Evolutionary conservation across 2,113 vertebrate species (phyloP), one percentile per base, ranked within the genome.

Genomic region (Neolamprologus hecqui): DNA sequence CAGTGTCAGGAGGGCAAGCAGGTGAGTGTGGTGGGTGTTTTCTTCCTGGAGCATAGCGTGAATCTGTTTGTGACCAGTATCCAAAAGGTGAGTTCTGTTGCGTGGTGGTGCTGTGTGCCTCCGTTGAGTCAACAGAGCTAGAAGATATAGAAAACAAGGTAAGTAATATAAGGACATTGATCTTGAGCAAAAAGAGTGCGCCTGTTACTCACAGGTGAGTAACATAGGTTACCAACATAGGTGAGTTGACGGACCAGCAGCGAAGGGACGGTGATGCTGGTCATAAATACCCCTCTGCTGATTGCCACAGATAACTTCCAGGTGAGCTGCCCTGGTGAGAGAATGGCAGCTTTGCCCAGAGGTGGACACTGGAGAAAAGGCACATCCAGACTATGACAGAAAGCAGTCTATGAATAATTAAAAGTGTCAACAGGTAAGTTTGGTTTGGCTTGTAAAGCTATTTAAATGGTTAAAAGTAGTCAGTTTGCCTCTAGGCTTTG

Each of bases 21-120:
- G 58, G 58, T 63, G 31, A 63, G 58, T 63, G 31, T 35, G 58
- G 31, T 63, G 58, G 58, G 31, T 63, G 4, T 35, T 63, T 63
- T 35, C 9, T 63, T 63, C 9, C 6, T 63, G 58, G 31, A 63
- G 31, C 31, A 35, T 7, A n/a, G 58, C 17, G 0, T 35, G 31
- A 63, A 12, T 63, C 58, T n/a, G 58, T 63, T 63, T 63, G 31
- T 63, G 58, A 35, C 31, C 2, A 35, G 58, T 63, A 63, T 35
- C 58, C 31, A 63, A 63, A 63, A 63, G 58, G 58, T 63, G 58
- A 63, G 58, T 63, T 35, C 17, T 63, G 31, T 63, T 63, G 58
- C 1, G 58, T 19, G 6, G 58, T 0, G 2, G 31, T 63, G 58
- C 31, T 63, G 58, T 63, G 58, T 3, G 3, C 26, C 55, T 58